These are phyloP conservation scores for Folsomia candida DNA, from an alignment of 2,888 invertebrate genomes.

Conservation along the genomic window DNA sequence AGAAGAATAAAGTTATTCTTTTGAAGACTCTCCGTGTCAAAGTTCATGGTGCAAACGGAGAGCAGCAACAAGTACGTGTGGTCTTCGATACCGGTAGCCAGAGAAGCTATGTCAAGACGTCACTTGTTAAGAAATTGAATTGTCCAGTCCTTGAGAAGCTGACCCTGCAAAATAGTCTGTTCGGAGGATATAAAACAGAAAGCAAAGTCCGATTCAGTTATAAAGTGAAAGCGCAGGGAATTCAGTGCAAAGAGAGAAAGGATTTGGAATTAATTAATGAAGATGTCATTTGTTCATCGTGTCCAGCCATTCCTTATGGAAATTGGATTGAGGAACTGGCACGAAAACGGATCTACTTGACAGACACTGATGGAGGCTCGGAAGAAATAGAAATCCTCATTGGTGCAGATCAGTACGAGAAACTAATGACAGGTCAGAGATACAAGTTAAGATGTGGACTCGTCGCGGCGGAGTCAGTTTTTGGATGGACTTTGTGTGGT, in stretches of 20 bases:
- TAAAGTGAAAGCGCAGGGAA: too few species aligned
- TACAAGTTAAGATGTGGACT: constrained; percentile 23
- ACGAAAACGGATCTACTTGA: neutral
- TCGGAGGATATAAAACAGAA: too few species aligned
- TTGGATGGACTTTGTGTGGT: constrained; percentile 31
- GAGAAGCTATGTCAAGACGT: neutral
- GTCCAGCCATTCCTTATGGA: too few species aligned
- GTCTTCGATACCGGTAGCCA: neutral
- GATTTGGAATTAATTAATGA: too few species aligned
- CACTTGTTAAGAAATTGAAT: neutral
- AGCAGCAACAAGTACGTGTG: neutral
- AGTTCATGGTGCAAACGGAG: neutral
- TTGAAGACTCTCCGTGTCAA: neutral
- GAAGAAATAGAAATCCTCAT: constrained; percentile 27
- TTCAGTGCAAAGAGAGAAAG: too few species aligned
- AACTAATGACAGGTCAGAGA: constrained; percentile 26
- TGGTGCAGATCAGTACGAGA: constrained; percentile 22
- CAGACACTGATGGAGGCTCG: constrained; percentile 5
- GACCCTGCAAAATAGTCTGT: neutral
- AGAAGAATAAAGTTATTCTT: neutral
- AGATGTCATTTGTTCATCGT: too few species aligned
- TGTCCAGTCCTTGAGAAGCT: neutral
- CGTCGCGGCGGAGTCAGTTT: constrained; percentile 26
- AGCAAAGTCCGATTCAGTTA: too few species aligned
- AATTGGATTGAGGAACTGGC: constrained; percentile 14